These are phyloP conservation scores for Cettia cetti DNA, from an alignment of 2,113 vertebrate species.

Conservation along the genomic window DNA sequence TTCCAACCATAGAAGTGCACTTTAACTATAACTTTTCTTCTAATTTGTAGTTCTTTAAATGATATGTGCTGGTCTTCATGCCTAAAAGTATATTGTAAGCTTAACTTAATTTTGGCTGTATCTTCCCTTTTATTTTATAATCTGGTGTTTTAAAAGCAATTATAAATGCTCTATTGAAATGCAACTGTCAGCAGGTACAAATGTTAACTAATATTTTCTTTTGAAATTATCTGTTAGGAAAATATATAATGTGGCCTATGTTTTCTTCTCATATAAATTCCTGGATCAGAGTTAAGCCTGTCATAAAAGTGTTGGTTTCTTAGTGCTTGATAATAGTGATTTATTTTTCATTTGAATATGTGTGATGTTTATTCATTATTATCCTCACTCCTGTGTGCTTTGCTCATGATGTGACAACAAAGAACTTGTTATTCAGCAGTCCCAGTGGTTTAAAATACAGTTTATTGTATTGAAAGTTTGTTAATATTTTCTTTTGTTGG, in stretches of 20 bases:
- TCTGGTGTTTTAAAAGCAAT: neutral
- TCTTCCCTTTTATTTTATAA: neutral
- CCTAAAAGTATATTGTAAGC: neutral
- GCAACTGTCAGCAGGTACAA: neutral
- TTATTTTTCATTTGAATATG: constrained; percentile 28
- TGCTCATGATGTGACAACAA: neutral
- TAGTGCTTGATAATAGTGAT: constrained; percentile 1
- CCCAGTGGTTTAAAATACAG: neutral
- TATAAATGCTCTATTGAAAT: neutral
- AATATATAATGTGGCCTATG: neutral
- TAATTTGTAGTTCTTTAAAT: neutral
- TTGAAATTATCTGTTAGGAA: neutral
- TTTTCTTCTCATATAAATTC: neutral
- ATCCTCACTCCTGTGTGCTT: neutral
- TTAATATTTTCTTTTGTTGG: neutral
- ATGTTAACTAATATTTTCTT: neutral
- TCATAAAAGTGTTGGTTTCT: neutral
- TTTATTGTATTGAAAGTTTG: neutral
- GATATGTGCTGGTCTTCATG: neutral
- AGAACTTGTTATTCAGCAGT: neutral
- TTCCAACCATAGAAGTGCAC: neutral
- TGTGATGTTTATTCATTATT: constrained; percentile 25
- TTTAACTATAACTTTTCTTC: neutral
- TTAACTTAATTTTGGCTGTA: neutral
- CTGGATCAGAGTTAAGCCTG: constrained; percentile 4